These are phyloP conservation scores for Nemotelus pantherinus DNA, from an alignment of 2,888 invertebrate genomes.

Conservation along the genomic window DNA sequence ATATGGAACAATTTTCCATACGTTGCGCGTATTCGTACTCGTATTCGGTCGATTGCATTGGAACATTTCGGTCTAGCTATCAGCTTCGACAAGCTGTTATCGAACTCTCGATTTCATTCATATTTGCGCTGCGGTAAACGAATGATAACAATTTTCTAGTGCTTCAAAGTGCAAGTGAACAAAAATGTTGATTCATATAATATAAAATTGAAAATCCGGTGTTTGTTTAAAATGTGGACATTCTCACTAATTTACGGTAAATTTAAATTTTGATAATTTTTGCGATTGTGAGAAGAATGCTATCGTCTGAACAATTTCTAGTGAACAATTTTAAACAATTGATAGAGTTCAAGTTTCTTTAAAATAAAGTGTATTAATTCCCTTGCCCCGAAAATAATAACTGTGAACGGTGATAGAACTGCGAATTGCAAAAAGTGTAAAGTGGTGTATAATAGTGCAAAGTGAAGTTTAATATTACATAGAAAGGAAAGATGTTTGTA, in stretches of 20 bases:
- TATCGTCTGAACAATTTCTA: background rate
- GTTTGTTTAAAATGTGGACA: too few species aligned
- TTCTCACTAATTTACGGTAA: too few species aligned
- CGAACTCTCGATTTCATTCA: slow-evolving; percentile 42
- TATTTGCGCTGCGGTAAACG: slow-evolving; percentile 30
- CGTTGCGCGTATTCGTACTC: slow-evolving; percentile 12
- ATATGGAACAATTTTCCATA: slow-evolving; percentile 27
- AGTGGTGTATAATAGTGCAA: too few species aligned
- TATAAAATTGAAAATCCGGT: too few species aligned
- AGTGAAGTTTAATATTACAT: too few species aligned
- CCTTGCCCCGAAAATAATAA: too few species aligned
- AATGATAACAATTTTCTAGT: slow-evolving; percentile 15
- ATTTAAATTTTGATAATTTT: slow-evolving; percentile 11
- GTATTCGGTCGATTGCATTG: slow-evolving; percentile 38
- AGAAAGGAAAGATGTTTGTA: too few species aligned
- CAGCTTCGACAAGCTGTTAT: slow-evolving; percentile 42
- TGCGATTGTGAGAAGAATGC: background rate
- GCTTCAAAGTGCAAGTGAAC: slow-evolving; percentile 5
- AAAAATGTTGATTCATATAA: slow-evolving; percentile 4
- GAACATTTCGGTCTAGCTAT: slow-evolving; percentile 38
- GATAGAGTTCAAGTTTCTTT: too few species aligned
- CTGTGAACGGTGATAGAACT: too few species aligned
- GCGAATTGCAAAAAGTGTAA: too few species aligned
- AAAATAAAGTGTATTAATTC: too few species aligned
- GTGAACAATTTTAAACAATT: background rate